These are phyloP conservation scores for Nomia melanderi DNA, from an alignment of 1,140 invertebrate species.

Conservation along the genomic window DNA sequence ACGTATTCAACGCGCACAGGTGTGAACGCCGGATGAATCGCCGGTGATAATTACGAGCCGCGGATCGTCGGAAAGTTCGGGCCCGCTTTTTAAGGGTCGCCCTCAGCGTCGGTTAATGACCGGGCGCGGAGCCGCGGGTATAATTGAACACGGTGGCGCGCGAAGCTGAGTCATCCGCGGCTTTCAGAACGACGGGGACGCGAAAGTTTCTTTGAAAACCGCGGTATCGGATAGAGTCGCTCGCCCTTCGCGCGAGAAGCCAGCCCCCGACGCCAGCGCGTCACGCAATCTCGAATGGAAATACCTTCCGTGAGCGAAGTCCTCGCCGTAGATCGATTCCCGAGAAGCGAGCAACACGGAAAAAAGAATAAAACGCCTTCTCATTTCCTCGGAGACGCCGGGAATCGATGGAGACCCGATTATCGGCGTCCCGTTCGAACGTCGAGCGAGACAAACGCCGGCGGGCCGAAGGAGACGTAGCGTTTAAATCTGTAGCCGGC, in stretches of 20 bases:
- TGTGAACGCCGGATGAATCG: constrained; percentile 9
- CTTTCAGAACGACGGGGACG: not conserved
- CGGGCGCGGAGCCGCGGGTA: constrained; percentile 24
- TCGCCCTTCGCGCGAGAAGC: not conserved
- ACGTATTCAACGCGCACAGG: not conserved
- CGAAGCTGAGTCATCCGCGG: constrained; percentile 14
- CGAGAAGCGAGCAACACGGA: too few relatives aligned
- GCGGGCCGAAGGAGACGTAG: too few relatives aligned
- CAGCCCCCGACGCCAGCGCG: too few relatives aligned
- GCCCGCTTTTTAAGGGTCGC: constrained; percentile 19
- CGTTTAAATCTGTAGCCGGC: too few relatives aligned
- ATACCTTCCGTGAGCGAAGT: not conserved
- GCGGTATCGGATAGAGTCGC: not conserved
- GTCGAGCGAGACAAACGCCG: too few relatives aligned
- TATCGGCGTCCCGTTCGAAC: not conserved
- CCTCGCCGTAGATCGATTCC: not conserved
- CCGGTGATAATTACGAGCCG: constrained; percentile 29
- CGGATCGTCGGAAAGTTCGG: constrained; percentile 30
- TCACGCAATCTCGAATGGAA: not conserved
- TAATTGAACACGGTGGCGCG: constrained; percentile 3
- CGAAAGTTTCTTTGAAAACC: constrained; percentile 25
- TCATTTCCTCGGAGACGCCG: not conserved
- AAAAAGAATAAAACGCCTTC: not conserved
- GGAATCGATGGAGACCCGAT: not conserved
- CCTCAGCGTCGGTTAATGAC: constrained; percentile 35